A percentile compares a stretch with the other conserved stretches of the same genome.
Conservation (phyloP, 2,113 vertebrate species). For the Isurus oxyrinchus region DNA sequence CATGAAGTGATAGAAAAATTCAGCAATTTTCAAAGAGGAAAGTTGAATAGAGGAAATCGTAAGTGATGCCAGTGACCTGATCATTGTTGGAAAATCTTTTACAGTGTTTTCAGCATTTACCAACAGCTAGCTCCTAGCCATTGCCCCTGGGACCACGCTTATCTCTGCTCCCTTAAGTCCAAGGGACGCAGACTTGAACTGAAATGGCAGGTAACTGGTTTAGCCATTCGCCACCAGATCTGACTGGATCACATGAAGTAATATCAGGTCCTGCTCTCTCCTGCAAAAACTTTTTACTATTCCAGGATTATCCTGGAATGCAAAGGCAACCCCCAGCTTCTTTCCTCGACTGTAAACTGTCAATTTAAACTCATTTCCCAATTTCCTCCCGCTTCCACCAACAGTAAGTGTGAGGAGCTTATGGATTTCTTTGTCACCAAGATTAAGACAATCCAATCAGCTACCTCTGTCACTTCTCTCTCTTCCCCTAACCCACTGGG, state of each 20-base stretch:
- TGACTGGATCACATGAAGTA: not conserved
- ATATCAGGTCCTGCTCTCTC: not conserved
- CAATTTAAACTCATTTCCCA: too few species aligned
- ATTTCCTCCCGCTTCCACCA: too few species aligned
- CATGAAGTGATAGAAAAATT: not conserved
- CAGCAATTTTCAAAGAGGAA: not conserved
- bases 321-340: too few species aligned
- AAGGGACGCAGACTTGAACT: not conserved
- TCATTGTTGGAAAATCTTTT: not conserved
- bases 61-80: not conserved
- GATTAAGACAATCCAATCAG: too few species aligned
- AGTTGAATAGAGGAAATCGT: not conserved
- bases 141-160: not conserved
- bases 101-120: not conserved
- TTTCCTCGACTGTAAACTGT: too few species aligned
- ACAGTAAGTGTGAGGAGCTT: too few species aligned
- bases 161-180: not conserved
- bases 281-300: too few species aligned
- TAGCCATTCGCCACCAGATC: not conserved
- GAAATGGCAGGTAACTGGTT: not conserved
- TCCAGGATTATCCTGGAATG: too few species aligned
- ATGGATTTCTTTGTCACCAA: too few species aligned
- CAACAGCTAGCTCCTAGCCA: not conserved
- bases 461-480: too few species aligned
- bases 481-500: too few species aligned